Percentiles rank a stretch among this genome's conserved stretches.
phyloP scores from a whole-genome alignment of 2,888 invertebrate species.

The Plebejus anna region DNA sequence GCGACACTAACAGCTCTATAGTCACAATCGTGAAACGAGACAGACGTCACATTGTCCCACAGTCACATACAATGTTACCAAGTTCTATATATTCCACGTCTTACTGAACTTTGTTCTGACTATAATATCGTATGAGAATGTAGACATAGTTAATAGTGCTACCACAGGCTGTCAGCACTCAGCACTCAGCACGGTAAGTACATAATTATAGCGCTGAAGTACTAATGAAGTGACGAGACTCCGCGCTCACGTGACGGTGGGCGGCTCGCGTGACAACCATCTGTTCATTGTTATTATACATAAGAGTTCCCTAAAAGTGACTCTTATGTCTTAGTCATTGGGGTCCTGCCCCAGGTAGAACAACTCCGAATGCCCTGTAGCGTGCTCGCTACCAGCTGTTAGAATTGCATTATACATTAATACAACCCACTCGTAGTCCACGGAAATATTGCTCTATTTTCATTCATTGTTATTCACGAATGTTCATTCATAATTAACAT shows the following conservation, averaged over 20 bases:
- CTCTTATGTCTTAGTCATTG: neutral
- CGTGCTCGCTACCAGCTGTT: neutral
- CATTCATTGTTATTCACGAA: slow-evolving; percentile 1
- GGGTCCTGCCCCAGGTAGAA: neutral
- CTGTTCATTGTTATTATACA: neutral
- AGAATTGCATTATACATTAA: neutral
- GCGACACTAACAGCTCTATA: too few relatives aligned
- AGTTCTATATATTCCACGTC: too few relatives aligned
- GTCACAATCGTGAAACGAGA: too few relatives aligned
- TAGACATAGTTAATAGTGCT: neutral
- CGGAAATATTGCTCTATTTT: neutral
- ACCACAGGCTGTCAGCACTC: neutral
- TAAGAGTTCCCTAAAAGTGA: neutral
- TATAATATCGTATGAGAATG: too few relatives aligned
- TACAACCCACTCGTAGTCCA: neutral
- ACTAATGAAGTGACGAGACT: neutral
- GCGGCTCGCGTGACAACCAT: neutral
- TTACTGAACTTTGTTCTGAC: too few relatives aligned
- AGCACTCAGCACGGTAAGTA: neutral
- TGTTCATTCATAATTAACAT: neutral
- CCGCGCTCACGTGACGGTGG: neutral
- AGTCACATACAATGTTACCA: too few relatives aligned
- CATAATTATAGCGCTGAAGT: neutral
- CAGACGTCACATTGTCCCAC: too few relatives aligned
- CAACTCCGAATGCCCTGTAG: neutral